These are phyloP conservation scores for Physocephala rufipes DNA, from an alignment of 2,888 invertebrate species.

Conservation along the genomic window DNA sequence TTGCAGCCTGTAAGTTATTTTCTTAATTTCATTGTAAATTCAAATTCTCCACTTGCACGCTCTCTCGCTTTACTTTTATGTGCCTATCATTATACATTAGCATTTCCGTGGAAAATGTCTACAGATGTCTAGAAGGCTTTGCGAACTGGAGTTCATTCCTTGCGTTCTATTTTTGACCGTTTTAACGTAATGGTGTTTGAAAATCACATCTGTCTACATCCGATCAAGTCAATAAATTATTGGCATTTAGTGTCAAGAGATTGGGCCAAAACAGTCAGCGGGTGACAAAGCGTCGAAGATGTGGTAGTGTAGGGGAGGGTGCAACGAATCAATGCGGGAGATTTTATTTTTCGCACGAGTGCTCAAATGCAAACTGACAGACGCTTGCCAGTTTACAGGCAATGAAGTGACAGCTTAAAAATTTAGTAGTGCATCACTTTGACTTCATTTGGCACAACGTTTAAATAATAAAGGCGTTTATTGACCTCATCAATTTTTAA, in stretches of 20 bases:
- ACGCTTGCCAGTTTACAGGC: neutral
- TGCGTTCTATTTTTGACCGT: too few relatives aligned
- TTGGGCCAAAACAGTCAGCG: neutral
- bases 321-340: neutral
- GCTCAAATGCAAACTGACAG: constrained; percentile 1
- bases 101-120: too few relatives aligned
- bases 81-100: too few relatives aligned
- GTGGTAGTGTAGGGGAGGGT: too few relatives aligned
- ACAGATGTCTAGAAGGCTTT: too few relatives aligned
- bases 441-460: neutral
- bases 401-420: neutral
- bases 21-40: too few relatives aligned
- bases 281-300: neutral
- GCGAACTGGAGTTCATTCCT: too few relatives aligned
- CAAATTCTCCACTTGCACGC: too few relatives aligned
- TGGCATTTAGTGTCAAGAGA: neutral
- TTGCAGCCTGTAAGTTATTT: too few relatives aligned
- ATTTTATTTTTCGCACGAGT: neutral
- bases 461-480: neutral
- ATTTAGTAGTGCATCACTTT: neutral
- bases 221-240: neutral
- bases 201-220: too few relatives aligned
- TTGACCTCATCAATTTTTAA: neutral
- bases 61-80: too few relatives aligned
- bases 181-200: too few relatives aligned